These are phyloP conservation scores for Heliornis fulica DNA, from an alignment of 2,113 vertebrate species.

Conservation along the genomic window DNA sequence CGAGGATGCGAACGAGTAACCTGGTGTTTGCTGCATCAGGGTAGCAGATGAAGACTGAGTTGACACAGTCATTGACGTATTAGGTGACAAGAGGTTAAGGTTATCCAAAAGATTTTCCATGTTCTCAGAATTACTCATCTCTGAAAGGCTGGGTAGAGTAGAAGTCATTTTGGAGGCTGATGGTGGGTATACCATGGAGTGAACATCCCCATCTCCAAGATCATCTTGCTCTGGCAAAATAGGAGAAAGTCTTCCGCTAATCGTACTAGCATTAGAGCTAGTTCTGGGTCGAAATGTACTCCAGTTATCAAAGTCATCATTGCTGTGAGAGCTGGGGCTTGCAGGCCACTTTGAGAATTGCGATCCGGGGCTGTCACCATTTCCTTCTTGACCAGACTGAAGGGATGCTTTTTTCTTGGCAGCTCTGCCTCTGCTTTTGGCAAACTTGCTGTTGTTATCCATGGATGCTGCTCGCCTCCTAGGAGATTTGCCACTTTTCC, in stretches of 20 bases:
- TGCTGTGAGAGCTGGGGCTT: slow-evolving; percentile 96
- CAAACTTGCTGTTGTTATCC: slow-evolving; percentile 99
- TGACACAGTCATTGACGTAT: slow-evolving; percentile 83
- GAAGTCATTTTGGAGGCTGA: slow-evolving; percentile 90
- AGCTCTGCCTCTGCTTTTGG: slow-evolving; percentile 93
- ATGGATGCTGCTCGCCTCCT: slow-evolving; percentile 92
- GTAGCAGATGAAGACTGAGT: slow-evolving; percentile 90
- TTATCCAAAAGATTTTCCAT: slow-evolving; percentile 99
- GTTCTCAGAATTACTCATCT: slow-evolving; percentile 93
- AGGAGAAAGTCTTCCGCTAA: slow-evolving; percentile 93
- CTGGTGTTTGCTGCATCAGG: slow-evolving; percentile 89
- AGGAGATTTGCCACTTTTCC: slow-evolving; percentile 96
- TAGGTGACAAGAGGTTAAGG: slow-evolving; percentile 93
- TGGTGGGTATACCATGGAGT: slow-evolving; percentile 88
- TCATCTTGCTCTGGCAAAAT: slow-evolving; percentile 95
- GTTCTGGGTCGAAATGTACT: slow-evolving; percentile 92
- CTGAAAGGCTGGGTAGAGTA: slow-evolving; percentile 93
- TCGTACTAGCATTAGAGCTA: slow-evolving; percentile 94
- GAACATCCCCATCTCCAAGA: slow-evolving; percentile 88
- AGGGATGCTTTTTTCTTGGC: slow-evolving; percentile 97
- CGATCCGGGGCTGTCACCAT: slow-evolving; percentile 88
- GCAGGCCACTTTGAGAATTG: slow-evolving; percentile 96
- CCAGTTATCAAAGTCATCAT: slow-evolving; percentile 96
- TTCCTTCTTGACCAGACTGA: slow-evolving; percentile 89
- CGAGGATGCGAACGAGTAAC: slow-evolving; percentile 88